Evolutionary conservation across 1,140 invertebrate genomes (phyloP), one percentile per base, ranked within the genome.

Genomic region (Mamestra configurata): DNA sequence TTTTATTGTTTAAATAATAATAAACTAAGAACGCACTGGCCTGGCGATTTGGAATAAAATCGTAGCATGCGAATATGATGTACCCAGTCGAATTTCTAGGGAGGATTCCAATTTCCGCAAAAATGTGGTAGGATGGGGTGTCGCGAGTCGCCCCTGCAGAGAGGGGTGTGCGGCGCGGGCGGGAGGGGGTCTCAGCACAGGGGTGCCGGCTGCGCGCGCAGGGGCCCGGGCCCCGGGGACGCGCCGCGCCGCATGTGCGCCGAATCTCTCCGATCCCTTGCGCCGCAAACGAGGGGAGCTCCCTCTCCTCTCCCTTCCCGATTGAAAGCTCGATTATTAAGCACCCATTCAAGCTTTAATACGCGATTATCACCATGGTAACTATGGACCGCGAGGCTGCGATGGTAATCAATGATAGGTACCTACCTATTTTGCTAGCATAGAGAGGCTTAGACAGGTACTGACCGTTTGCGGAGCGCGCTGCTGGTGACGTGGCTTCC

Each of bases 401-500:
- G 31, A 72, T 75, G 31, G 10, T 76, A 70, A 40, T 64, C 55
- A 76, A 76, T 76, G 53, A 24, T 11, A n/a, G n/a, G n/a, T n/a
- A n/a, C n/a, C n/a, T n/a, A n/a, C n/a, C n/a, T n/a, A n/a, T n/a
- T n/a, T n/a, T n/a, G n/a, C n/a, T n/a, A 51, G 18, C n/a, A 15
- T 31, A 31, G n/a, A n/a, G n/a, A n/a, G 8, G 0, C 27, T 46
- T 6, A 11, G 15, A 20, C 24, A 20, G 79, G 71, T 85, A 90
- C 95, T 95, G 79, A 96, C 96, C 96, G 88, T 96, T 96, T 77
- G 95, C 95, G 77, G 96, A 96, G 70, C 95, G 95, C 24, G 96
- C 96, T 66, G 96, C 96, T 53, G 97, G 96, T 49, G 96, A 97
- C n/a, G 96, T 96, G 80, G 96, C 95, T 88, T 97, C 97, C 90